Base-by-base conservation (phyloP, 2,888 invertebrate genomes). In the Gymnoscelis rufifasciata region DNA sequence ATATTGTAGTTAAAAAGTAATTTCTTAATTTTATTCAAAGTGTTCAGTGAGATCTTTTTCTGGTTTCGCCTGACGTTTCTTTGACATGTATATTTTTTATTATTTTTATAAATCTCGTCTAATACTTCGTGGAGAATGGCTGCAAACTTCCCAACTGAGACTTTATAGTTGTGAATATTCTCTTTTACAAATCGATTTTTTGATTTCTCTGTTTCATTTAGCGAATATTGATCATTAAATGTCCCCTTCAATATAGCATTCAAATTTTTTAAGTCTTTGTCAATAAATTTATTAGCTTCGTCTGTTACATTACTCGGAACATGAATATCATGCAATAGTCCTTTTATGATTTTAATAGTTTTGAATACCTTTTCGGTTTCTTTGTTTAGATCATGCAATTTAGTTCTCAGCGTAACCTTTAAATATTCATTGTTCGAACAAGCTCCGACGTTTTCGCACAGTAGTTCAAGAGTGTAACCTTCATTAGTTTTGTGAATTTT, bases 341-440 rank as follows among this genome's bases (percentile, higher is more conserved):
- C 78, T 52, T 82, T 82, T 1, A 84, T 78, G 8, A 66, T 73
- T 51, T 63, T 72, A 0, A 83, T 67, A 8, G 64, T 71, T 59
- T 61, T 71, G 5, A 83, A 56, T 42, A 83, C 74, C 26, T 56
- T 69, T 11, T 59, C 52, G 8, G 74, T 72, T 68, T 81, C 79
- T 2, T 37, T 33, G 40, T 71, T 70, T 23, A 84, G 53, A 26
- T 74, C 60, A 27, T 64, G 59, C 5, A 84, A 54, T 60, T 79
- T 81, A 0, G 54, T 38, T 39, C 65, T 62, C 6, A 84, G 47
- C n/a, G 59, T 13, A 27, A 44, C 29, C 54, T 58, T 73, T 15
- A 69, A 66, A 10, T 56, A 64, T 12, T 51, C 37, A 5, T 64
- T 64, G 3, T 68, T 37, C 40, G 59, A 62, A 50, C 80, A 83